Evolutionary conservation across 1,140 invertebrate genomes (phyloP).

Genomic region (Aporrectodea caliginosa): DNA sequence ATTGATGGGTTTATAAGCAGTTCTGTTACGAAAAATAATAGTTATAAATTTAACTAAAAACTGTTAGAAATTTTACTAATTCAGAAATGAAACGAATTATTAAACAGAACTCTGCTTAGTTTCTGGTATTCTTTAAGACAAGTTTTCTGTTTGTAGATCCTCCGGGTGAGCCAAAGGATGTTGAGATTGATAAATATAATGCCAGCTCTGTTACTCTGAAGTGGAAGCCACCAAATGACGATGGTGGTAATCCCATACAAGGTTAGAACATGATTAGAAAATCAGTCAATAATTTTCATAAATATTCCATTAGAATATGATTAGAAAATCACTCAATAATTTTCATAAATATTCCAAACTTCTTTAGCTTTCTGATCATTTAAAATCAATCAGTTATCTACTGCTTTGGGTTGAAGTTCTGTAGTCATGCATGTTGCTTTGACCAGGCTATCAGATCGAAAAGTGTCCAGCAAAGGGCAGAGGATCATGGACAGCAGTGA

Average conservation of each 20-base stretch:
- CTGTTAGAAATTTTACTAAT: no score
- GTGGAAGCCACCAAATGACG: constrained; percentile 87
- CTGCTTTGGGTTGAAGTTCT: not conserved
- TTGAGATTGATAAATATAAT: constrained; percentile 85
- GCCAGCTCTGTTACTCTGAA: constrained; percentile 80
- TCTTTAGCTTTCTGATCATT: not conserved
- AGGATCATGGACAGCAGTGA: constrained; percentile 84
- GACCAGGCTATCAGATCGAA: constrained; percentile 78
- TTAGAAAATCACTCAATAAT: not conserved
- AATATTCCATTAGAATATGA: not conserved
- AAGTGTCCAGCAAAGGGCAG: constrained; percentile 82
- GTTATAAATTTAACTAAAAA: no score
- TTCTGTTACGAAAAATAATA: no score
- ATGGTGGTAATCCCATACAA: constrained; percentile 89
- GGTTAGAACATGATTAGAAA: constrained; percentile 59
- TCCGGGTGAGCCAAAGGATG: constrained; percentile 88
- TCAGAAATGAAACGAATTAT: no score
- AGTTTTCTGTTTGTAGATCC: constrained; percentile 65
- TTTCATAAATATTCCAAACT: not conserved
- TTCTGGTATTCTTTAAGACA: no score
- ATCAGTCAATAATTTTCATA: not conserved
- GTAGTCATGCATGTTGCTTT: constrained; percentile 2
- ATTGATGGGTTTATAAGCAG: constrained; percentile 8
- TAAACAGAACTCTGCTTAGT: no score
- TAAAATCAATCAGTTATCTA: not conserved